Conservation (phyloP, 2,888 invertebrate genomes). For the Acanthoscelides obtectus region DNA sequence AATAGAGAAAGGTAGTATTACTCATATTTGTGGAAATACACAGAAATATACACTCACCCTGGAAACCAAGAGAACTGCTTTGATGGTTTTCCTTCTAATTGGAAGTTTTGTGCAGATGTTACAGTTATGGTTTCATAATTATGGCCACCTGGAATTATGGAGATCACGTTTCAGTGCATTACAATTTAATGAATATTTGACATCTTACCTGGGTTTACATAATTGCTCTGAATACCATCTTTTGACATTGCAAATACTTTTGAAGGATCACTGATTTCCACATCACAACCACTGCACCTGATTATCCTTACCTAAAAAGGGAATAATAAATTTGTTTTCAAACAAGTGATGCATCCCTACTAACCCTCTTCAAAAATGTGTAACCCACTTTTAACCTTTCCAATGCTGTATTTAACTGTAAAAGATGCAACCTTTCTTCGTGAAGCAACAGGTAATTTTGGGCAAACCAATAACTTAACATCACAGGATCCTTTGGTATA, state of each 20-base stretch:
- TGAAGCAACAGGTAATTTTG: conserved; percentile 70
- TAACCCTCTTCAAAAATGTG: conserved; percentile 48
- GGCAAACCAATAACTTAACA: conserved; percentile 76
- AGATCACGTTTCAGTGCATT: background rate
- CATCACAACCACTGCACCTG: conserved; percentile 55
- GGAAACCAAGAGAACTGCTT: conserved; percentile 83
- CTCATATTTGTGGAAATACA: no score
- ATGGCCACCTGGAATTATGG: conserved; percentile 50
- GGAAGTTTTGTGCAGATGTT: conserved; percentile 50
- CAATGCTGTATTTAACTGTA: conserved; percentile 64
- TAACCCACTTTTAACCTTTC: conserved; percentile 60
- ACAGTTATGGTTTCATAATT: conserved; percentile 79
- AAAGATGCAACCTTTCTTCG: conserved; percentile 56
- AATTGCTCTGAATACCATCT: conserved; percentile 75
- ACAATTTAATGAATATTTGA: background rate
- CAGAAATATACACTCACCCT: conserved; percentile 54
- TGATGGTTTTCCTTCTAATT: conserved; percentile 55
- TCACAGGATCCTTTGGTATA: conserved; percentile 62
- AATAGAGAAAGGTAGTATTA: no score
- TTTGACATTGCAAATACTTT: conserved; percentile 78
- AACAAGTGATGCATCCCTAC: no score
- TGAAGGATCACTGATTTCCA: conserved; percentile 58
- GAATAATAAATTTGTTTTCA: conserved; percentile 2
- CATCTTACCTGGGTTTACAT: conserved; percentile 64
- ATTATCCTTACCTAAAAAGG: conserved; percentile 49